Conservation (phyloP, 37 sponge, comb jelly and placozoan species). For the Lycopodina hypogea region DNA sequence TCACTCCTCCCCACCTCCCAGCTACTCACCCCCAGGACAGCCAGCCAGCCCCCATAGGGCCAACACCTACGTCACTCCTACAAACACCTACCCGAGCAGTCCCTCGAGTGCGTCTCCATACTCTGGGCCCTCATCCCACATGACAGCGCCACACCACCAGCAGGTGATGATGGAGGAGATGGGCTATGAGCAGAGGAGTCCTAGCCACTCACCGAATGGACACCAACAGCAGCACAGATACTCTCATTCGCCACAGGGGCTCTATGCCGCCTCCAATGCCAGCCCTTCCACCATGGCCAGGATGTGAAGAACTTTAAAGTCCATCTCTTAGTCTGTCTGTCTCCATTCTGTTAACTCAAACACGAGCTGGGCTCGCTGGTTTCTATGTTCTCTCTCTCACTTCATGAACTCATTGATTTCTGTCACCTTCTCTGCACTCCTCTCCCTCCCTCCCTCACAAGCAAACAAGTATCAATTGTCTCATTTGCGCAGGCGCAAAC, state of each 20-base stretch:
- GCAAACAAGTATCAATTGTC: slow-evolving; percentile 29
- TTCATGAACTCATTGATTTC: not conserved
- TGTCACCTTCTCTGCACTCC: slow-evolving; percentile 6
- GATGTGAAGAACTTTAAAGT: slow-evolving; percentile 3
- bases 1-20: slow-evolving; percentile 60
- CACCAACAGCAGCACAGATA: slow-evolving; percentile 38
- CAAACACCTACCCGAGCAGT: slow-evolving; percentile 25
- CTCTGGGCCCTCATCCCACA: slow-evolving; percentile 34
- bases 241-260: slow-evolving; percentile 47
- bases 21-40: slow-evolving; percentile 57
- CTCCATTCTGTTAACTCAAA: not conserved
- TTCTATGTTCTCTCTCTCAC: slow-evolving; percentile 13
- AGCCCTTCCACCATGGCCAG: slow-evolving; percentile 46
- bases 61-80: slow-evolving; percentile 5
- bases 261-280: slow-evolving; percentile 45
- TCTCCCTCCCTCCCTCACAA: not conserved
- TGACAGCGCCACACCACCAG: slow-evolving; percentile 37
- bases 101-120: slow-evolving; percentile 28
- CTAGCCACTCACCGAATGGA: slow-evolving; percentile 50
- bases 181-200: slow-evolving; percentile 50
- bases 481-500: slow-evolving; percentile 16
- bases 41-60: slow-evolving; percentile 47
- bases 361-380: slow-evolving; percentile 61
- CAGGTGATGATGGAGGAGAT: slow-evolving; percentile 70
- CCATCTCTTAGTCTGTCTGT: not conserved